Base-by-base conservation (phyloP, 1,140 invertebrate species). In the Diorhabda sublineata region DNA sequence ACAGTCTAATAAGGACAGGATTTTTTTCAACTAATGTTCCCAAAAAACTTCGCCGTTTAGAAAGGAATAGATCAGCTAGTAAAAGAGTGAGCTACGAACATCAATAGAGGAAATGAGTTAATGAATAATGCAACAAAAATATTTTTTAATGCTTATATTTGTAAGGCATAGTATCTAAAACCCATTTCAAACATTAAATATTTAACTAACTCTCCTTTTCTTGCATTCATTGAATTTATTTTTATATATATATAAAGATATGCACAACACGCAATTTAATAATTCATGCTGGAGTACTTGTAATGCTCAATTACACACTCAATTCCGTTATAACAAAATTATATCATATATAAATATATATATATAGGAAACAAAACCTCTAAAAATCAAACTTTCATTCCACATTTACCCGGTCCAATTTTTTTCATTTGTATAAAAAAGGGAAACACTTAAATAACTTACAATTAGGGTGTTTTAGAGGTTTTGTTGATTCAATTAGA, bases 391-490 rank as follows among this genome's bases (percentile, higher is more conserved):
- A 52, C 47, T 52, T 52, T 52, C 47, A 52, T n/a, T 52, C 47
- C 47, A 52, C 47, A 52, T 52, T 52, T 52, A 52, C 47, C 47
- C 47, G n/a, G n/a, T 52, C n/a, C 47, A 52, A 52, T 52, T n/a
- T 52, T 6, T 52, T 52, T 52, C 47, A 52, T 8, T 52, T 52
- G 47, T 52, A 52, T 52, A 52, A 52, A 52, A 52, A 52, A 52
- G 26, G 26, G 26, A 52, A 52, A 52, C 47, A 52, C 6, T 52
- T n/a, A 52, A 52, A 26, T 26, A 26, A 26, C 26, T 52, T 8
- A 52, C 47, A 52, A 52, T 52, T 8, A 3, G 6, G 2, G 26
- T 26, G 47, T 52, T 52, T 52, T 52, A 52, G 47, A 52, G 47
- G 47, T 52, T 52, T 52, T 52, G 47, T 52, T n/a, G n/a, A n/a